Evolutionary conservation across 2,797 vertebrate species (phyloP).

Genomic region (Potorous gilbertii): DNA sequence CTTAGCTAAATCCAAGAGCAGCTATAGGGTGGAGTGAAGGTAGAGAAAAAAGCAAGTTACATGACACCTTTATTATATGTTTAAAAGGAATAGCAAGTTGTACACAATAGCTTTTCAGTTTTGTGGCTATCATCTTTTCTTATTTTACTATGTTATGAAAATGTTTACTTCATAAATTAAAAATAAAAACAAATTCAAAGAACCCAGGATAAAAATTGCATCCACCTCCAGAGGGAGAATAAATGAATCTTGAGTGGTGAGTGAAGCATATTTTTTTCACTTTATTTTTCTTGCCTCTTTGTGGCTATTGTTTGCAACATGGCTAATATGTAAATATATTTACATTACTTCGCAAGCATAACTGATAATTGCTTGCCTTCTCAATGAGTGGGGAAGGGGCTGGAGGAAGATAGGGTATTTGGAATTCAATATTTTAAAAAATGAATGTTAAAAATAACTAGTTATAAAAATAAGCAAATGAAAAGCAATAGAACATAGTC

Average conservation of each 20-base stretch:
- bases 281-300: neutral
- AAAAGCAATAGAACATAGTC: too few species aligned
- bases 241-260: neutral
- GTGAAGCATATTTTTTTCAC: neutral
- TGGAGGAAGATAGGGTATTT: neutral
- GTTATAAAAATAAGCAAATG: neutral
- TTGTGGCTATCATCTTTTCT: too few species aligned
- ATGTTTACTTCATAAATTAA: too few species aligned
- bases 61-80: too few species aligned
- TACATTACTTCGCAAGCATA: neutral
- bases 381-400: neutral
- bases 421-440: neutral
- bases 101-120: too few species aligned
- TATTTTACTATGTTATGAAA: too few species aligned
- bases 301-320: neutral
- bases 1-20: neutral
- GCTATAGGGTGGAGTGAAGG: too few species aligned
- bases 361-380: neutral
- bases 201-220: neutral
- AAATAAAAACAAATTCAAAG: neutral
- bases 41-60: too few species aligned
- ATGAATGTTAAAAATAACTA: neutral
- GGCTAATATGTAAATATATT: neutral
- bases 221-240: neutral
- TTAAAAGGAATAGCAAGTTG: too few species aligned